Conservation (phyloP, 2,888 invertebrate species). For the Heliconius sara region DNA sequence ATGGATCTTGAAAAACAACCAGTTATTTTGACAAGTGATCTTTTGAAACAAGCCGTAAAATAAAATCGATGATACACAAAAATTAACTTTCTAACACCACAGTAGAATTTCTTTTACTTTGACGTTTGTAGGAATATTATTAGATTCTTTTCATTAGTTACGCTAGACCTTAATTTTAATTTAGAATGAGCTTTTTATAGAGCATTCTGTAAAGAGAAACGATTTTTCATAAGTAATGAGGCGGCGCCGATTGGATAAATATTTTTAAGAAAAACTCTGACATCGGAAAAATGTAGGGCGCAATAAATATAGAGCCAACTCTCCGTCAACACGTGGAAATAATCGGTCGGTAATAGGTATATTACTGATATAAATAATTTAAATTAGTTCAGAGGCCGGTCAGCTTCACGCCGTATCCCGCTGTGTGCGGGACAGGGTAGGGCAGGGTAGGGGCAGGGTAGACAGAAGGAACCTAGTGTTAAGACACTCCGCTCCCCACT, state of each 20-base stretch:
- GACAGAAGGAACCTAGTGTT: too few relatives aligned
- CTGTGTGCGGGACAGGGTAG: too few relatives aligned
- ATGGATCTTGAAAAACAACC: slow-evolving; percentile 81
- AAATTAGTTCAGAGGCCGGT: too few relatives aligned
- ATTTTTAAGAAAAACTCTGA: slow-evolving; percentile 75
- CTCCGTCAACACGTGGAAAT: slow-evolving; percentile 77
- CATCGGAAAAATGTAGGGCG: slow-evolving; percentile 67
- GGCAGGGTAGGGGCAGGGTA: too few relatives aligned
- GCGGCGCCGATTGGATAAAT: slow-evolving; percentile 82
- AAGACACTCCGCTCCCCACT: too few relatives aligned
- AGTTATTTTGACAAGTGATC: slow-evolving; percentile 76
- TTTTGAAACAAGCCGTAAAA: slow-evolving; percentile 65
- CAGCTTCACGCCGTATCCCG: too few relatives aligned
- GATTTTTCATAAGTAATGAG: slow-evolving; percentile 83
- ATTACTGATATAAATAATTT: slow-evolving; percentile 49
- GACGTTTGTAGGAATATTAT: slow-evolving; percentile 55
- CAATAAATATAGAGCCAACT: slow-evolving; percentile 74
- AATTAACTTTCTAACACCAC: slow-evolving; percentile 46
- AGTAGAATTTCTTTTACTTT: slow-evolving; percentile 57
- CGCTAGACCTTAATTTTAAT: slow-evolving; percentile 83
- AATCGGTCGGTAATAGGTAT: slow-evolving; percentile 70
- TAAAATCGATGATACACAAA: slow-evolving; percentile 52
- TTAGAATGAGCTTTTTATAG: slow-evolving; percentile 83
- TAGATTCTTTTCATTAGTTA: slow-evolving; percentile 68
- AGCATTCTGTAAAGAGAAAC: slow-evolving; percentile 75